A percentile compares a stretch with the other conserved stretches of the same genome.
phyloP scores from a whole-genome alignment of 2,113 vertebrate species.

The Glaucomys volans region DNA sequence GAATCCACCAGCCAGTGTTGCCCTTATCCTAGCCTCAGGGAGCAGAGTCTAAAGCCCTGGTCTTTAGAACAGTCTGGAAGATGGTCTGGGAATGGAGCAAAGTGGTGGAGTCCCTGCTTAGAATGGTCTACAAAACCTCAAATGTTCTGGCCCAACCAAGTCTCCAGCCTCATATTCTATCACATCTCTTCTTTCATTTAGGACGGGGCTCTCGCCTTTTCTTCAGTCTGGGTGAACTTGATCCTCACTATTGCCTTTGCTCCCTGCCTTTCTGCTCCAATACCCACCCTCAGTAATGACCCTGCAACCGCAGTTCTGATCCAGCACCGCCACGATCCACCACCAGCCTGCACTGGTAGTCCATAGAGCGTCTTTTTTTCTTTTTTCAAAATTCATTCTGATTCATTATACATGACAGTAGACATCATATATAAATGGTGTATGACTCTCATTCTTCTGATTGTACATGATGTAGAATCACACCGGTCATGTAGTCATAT shows the following conservation, averaged over 20 bases:
- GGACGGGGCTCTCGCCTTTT: neutral
- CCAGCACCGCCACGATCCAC: rapidly evolving
- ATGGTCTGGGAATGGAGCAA: too few species aligned
- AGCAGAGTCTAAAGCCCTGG: neutral
- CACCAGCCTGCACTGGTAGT: rapidly evolving
- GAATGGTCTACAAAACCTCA: neutral
- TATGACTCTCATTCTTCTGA: too few species aligned
- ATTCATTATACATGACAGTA: too few species aligned
- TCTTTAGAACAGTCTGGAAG: neutral
- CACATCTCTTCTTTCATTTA: neutral
- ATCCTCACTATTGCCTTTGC: neutral
- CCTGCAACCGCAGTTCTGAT: neutral
- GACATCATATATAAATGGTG: too few species aligned
- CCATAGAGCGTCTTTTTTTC: too few species aligned
- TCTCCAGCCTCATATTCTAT: neutral
- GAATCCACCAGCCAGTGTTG: too few species aligned
- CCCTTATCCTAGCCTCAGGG: neutral
- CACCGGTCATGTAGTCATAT: too few species aligned
- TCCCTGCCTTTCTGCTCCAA: neutral
- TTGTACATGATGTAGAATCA: too few species aligned
- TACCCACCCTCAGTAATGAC: neutral
- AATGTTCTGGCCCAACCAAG: too few species aligned
- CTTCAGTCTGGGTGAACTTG: neutral
- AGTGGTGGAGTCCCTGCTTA: neutral
- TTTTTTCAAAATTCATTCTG: too few species aligned